Evolutionary conservation across 2,888 invertebrate species (phyloP).

Genomic region (Phytoseiulus persimilis): DNA sequence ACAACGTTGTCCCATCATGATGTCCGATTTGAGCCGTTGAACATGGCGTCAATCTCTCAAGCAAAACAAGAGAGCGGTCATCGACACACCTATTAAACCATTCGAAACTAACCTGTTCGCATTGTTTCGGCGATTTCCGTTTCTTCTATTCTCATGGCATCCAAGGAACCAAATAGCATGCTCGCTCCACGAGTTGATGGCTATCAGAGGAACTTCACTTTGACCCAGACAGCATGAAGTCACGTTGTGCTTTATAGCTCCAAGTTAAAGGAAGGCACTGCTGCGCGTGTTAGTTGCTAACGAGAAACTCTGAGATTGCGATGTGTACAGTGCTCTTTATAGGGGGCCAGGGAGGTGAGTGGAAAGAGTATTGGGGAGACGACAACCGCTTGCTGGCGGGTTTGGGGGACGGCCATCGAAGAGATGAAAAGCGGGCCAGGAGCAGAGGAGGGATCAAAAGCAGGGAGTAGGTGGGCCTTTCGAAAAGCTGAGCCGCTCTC

Average conservation of each 20-base stretch:
- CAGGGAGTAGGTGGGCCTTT: neutral
- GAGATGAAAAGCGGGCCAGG: neutral
- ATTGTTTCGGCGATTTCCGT: neutral
- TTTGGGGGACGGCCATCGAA: neutral
- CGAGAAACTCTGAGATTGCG: neutral
- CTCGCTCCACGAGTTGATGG: neutral
- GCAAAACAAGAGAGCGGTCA: no score
- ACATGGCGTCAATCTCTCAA: no score
- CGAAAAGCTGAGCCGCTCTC: neutral
- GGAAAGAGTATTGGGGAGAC: neutral
- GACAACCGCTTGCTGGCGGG: neutral
- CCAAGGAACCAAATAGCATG: neutral
- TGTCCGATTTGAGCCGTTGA: no score
- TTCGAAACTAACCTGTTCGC: neutral
- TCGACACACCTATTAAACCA: no score
- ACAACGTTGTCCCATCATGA: no score
- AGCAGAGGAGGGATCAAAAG: neutral
- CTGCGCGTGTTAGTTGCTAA: neutral
- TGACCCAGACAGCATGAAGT: neutral
- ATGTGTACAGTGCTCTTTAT: neutral
- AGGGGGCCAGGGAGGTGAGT: neutral
- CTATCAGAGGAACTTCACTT: neutral
- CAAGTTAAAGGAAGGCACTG: neutral
- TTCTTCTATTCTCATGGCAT: neutral
- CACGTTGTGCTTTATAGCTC: neutral